Evolutionary conservation across 2,888 invertebrate species (phyloP).

Genomic region (Lymantria monacha): DNA sequence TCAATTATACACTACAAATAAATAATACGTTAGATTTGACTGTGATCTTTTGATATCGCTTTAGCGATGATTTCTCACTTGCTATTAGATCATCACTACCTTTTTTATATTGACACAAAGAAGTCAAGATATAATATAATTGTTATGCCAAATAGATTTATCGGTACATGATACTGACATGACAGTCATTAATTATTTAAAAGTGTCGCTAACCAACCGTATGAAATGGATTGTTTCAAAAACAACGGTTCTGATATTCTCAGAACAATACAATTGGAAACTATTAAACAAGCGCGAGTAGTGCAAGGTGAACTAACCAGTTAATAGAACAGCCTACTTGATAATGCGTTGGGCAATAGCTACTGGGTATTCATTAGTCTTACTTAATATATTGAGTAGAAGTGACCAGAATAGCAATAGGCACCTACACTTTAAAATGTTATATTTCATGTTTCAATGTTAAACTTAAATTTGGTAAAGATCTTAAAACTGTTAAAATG

Average conservation of each 20-base stretch:
- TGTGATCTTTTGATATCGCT: no score
- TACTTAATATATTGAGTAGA: constrained; percentile 23
- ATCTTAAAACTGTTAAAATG: background rate
- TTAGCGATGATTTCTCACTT: no score
- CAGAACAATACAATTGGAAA: constrained; percentile 75
- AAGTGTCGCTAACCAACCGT: constrained; percentile 52
- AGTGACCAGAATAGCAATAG: constrained; percentile 19
- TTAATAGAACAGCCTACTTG: constrained; percentile 26
- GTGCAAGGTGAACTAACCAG: constrained; percentile 46
- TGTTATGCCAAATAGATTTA: no score
- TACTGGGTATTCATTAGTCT: constrained; percentile 31
- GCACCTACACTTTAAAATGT: background rate
- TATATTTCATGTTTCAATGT: background rate
- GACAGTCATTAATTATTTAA: constrained; percentile 65
- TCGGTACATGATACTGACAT: constrained; percentile 26
- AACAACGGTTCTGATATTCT: constrained; percentile 63
- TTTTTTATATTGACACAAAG: no score
- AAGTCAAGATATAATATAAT: no score
- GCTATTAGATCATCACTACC: no score
- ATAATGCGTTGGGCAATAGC: constrained; percentile 27
- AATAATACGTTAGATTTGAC: no score
- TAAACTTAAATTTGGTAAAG: background rate
- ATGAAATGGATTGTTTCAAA: constrained; percentile 56
- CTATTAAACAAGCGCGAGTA: constrained; percentile 66
- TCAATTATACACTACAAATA: no score